phyloP scores from a whole-genome alignment of 2,888 invertebrate species.

The Leptura quadrifasciata region DNA sequence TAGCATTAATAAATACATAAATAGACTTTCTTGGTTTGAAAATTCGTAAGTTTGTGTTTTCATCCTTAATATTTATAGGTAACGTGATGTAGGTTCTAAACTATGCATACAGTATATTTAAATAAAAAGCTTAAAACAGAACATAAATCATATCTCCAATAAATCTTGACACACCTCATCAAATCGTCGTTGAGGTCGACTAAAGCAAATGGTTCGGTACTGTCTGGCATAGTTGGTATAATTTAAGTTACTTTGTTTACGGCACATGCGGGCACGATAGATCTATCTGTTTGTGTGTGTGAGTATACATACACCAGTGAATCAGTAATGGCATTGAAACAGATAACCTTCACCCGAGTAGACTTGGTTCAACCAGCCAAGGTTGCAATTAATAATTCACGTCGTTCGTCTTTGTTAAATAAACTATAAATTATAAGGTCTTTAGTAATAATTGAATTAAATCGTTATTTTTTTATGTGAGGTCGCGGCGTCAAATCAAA shows the following conservation, averaged over 20 bases:
- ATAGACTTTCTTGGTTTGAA: too few relatives aligned
- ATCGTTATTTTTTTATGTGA: conserved; percentile 25
- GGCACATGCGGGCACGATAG: conserved; percentile 22
- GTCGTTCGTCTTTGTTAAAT: conserved; percentile 56
- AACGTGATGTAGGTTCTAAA: too few relatives aligned
- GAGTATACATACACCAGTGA: conserved; percentile 24
- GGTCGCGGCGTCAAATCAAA: not conserved
- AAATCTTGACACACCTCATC: not conserved
- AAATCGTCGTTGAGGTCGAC: not conserved
- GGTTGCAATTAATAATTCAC: conserved; percentile 63
- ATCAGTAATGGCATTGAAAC: conserved; percentile 42
- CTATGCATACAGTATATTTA: too few relatives aligned
- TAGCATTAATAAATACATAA: too few relatives aligned
- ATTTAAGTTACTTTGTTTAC: conserved; percentile 24
- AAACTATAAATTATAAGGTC: conserved; percentile 42
- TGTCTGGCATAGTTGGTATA: conserved; percentile 15
- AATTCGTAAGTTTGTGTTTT: too few relatives aligned
- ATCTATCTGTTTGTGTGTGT: conserved; percentile 10
- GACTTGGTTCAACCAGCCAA: conserved; percentile 59
- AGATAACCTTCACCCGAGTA: conserved; percentile 63
- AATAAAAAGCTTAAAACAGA: too few relatives aligned
- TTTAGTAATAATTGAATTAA: conserved; percentile 44
- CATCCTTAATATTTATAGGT: too few relatives aligned
- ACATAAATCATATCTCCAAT: not conserved
- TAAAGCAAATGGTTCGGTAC: conserved; percentile 14